Conservation (phyloP, 2,888 invertebrate species). For the Watsonalla cultraria region DNA sequence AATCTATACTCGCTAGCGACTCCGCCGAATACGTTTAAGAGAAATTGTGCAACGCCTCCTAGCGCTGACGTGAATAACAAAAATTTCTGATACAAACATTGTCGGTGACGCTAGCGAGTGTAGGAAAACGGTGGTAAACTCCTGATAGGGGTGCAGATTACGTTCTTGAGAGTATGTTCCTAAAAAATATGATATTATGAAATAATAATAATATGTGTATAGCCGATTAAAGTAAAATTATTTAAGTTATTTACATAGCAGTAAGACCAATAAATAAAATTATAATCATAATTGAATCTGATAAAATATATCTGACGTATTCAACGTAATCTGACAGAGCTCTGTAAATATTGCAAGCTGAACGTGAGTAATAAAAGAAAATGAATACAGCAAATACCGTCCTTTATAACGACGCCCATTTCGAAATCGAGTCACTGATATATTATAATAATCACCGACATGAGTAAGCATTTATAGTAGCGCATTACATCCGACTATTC, state of each 20-base stretch:
- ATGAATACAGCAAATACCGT: slow-evolving; percentile 22
- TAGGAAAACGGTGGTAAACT: too few species aligned
- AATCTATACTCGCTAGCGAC: too few species aligned
- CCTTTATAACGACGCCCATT: slow-evolving; percentile 31
- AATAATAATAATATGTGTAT: too few species aligned
- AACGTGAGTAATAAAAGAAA: slow-evolving; percentile 16
- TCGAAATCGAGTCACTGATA: slow-evolving; percentile 47
- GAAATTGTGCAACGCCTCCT: too few species aligned
- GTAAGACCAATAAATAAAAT: background rate
- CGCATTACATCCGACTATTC: slow-evolving; percentile 40
- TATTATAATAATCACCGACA: slow-evolving; percentile 49
- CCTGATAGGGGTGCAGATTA: too few species aligned
- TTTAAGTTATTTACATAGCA: background rate
- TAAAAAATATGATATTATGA: too few species aligned
- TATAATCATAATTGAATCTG: background rate
- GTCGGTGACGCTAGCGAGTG: too few species aligned
- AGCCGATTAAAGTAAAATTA: background rate
- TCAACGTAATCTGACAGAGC: slow-evolving; percentile 3
- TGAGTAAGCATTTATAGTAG: slow-evolving; percentile 47
- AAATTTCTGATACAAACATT: too few species aligned
- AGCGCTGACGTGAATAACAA: too few species aligned
- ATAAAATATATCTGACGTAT: background rate
- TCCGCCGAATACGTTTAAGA: too few species aligned
- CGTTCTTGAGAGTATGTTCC: too few species aligned
- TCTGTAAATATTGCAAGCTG: slow-evolving; percentile 5